Conservation (phyloP, 2,797 vertebrate species). For the Rhodeus uyekii region DNA sequence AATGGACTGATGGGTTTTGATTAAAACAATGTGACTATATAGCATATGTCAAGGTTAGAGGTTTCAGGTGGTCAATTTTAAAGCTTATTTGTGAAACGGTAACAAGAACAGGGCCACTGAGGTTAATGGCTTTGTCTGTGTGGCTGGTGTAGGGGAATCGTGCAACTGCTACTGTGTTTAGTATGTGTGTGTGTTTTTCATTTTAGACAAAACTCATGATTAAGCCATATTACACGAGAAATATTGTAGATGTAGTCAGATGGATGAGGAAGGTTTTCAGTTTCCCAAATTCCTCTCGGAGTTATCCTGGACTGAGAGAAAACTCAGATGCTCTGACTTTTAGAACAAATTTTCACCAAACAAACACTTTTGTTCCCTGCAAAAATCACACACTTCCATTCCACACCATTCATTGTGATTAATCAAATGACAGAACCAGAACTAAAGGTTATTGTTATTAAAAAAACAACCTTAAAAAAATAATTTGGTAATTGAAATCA, state of each 20-base stretch:
- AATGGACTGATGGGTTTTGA: no score
- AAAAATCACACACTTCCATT: not conserved
- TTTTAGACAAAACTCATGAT: not conserved
- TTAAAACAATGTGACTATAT: not conserved
- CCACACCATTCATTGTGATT: not conserved
- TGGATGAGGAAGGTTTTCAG: not conserved
- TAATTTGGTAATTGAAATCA: no score
- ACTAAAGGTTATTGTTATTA: not conserved
- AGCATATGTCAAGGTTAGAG: not conserved
- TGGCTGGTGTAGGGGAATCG: slow-evolving; percentile 19
- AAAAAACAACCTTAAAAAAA: no score
- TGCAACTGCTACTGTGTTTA: slow-evolving; percentile 16
- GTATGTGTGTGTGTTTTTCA: not conserved
- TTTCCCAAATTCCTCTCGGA: not conserved
- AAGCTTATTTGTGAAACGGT: not conserved
- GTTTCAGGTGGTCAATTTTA: no score
- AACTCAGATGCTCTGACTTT: not conserved
- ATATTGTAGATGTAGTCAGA: no score
- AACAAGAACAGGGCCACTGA: not conserved
- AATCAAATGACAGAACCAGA: not conserved
- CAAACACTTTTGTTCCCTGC: not conserved
- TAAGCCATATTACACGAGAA: no score
- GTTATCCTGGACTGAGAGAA: not conserved
- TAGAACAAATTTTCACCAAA: not conserved
- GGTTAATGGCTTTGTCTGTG: not conserved